Conservation (phyloP, 1,140 invertebrate genomes). For the Eumeta japonica region DNA sequence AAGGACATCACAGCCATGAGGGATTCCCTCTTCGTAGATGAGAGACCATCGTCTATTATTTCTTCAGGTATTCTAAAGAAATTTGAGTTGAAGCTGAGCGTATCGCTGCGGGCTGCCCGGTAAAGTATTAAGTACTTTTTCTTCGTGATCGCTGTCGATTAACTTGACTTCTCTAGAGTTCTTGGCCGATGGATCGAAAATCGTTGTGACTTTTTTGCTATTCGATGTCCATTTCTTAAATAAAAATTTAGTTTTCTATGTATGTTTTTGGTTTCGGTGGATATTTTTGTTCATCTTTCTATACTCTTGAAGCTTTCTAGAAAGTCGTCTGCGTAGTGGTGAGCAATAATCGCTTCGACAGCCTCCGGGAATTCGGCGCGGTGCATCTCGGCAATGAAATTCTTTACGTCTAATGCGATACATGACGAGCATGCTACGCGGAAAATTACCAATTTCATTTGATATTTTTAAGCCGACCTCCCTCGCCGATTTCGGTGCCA, state of each 20-base stretch:
- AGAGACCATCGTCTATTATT: too few species aligned
- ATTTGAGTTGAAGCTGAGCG: too few species aligned
- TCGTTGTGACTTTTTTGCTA: neutral
- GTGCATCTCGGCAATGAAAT: conserved; percentile 7
- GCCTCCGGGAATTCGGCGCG: conserved; percentile 6
- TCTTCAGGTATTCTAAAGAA: too few species aligned
- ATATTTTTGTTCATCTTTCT: conserved; percentile 9
- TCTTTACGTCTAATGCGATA: neutral
- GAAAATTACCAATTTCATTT: neutral
- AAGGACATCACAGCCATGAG: too few species aligned
- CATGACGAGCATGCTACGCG: neutral
- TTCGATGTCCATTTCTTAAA: conserved; percentile 1
- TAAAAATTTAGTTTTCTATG: too few species aligned
- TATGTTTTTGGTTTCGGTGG: conserved; percentile 7
- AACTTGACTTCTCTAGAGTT: too few species aligned
- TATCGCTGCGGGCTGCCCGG: neutral
- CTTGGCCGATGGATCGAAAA: neutral
- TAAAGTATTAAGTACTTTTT: too few species aligned
- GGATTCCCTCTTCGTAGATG: neutral
- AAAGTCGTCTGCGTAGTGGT: conserved; percentile 25
- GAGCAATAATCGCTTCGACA: conserved; percentile 8
- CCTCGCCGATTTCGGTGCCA: neutral
- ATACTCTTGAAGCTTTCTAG: conserved; percentile 12
- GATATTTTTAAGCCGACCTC: neutral
- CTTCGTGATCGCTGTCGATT: too few species aligned